Base-by-base conservation (phyloP, 2,888 invertebrate genomes). In the Dromius quadrimaculatus region DNA sequence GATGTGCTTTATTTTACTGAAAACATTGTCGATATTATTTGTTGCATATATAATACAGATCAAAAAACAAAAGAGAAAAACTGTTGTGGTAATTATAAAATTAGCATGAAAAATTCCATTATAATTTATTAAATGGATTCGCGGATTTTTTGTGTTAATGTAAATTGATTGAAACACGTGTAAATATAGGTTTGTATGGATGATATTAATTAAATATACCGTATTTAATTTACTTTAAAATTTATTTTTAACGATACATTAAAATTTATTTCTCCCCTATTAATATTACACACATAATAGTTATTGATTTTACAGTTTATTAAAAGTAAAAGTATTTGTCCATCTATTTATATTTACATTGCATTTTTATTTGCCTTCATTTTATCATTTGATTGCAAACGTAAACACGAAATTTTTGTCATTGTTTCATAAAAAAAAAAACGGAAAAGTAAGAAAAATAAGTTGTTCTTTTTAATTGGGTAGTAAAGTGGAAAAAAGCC, bases 161-260 rank as follows among this genome's bases (percentile, higher is more conserved):
- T 54, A 54, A 28, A 54, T 54, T 54, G 50, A 54, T 54, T 54
- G 50, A 54, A 54, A 54, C 50, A 54, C 28, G 28, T 54, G 50
- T 54, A 54, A 54, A 54, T 54, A 28, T 54, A 54, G 50, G 50
- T 54, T 9, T 54, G 50, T n/a, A n/a, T 28, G 50, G 50, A 54
- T 54, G 28, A 59, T 59, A 59, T 59, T 59, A 59, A 36, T 59
- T 34, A 59, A 59, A 59, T 59, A 54, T 28, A 54, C 23, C 36
- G 59, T 20, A 59, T 59, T 36, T 59, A 36, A 59, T 59, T 59
- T 38, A 59, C 59, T 59, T 59, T 59, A 38, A 59, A 59, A 59
- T 59, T 59, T 59, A 59, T 59, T 59, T 59, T 59, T 59, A 59
- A 59, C 59, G 59, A 59, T 59, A 34, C 59, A 59, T 59, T 59